phyloP scores from a whole-genome alignment of 92 coral and sea anemone genomes.

The Nematostella vectensis region DNA sequence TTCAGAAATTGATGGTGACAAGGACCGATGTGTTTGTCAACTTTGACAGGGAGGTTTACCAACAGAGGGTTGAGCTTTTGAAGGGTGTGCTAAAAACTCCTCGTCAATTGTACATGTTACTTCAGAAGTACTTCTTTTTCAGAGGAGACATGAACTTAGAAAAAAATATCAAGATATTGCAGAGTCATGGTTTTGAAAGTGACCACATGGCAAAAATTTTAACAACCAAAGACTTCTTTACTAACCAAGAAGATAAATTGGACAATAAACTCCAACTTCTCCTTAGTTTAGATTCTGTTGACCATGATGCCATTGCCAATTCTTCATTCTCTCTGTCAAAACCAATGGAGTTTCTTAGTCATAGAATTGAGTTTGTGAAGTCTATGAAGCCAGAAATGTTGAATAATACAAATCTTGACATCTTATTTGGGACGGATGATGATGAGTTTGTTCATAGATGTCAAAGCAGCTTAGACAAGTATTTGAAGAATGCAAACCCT shows the following conservation, averaged over 20 bases:
- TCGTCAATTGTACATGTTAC: slow-evolving; percentile 63
- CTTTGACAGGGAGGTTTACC: slow-evolving; percentile 46
- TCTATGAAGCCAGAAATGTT: slow-evolving; percentile 54
- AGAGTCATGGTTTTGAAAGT: slow-evolving; percentile 49
- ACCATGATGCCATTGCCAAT: slow-evolving; percentile 43
- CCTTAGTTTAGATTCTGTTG: slow-evolving; percentile 54
- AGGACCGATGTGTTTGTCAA: slow-evolving; percentile 78
- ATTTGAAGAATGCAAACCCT: slow-evolving; percentile 17
- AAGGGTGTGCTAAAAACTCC: slow-evolving; percentile 74
- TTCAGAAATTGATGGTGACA: slow-evolving; percentile 59
- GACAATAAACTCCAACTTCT: slow-evolving; percentile 54
- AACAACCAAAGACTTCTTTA: slow-evolving; percentile 67
- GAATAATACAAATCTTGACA: slow-evolving; percentile 36
- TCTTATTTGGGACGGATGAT: slow-evolving; percentile 46
- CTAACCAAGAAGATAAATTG: slow-evolving; percentile 51
- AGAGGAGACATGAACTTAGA: slow-evolving; percentile 58
- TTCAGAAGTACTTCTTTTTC: slow-evolving; percentile 73
- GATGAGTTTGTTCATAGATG: slow-evolving; percentile 60
- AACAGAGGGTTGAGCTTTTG: slow-evolving; percentile 52
- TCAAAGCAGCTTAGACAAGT: slow-evolving; percentile 49
- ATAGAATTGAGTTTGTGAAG: slow-evolving; percentile 57
- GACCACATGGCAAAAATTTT: slow-evolving; percentile 67
- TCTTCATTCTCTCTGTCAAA: slow-evolving; percentile 58
- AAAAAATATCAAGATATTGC: slow-evolving; percentile 50
- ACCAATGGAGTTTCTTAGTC: slow-evolving; percentile 47